Conservation (phyloP, 2,797 vertebrate genomes). For the Oreortyx pictus region DNA sequence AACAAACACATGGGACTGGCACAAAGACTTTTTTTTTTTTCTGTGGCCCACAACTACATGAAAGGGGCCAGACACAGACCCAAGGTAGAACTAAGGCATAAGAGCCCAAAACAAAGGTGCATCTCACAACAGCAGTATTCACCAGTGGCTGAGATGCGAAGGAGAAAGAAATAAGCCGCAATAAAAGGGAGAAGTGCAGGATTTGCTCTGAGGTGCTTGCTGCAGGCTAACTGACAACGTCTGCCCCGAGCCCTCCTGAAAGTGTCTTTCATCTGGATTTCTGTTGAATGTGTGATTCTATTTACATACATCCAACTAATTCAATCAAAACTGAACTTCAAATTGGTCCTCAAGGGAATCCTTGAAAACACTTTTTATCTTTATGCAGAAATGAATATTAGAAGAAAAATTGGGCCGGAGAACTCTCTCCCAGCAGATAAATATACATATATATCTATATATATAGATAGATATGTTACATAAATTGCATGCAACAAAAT, state of each 20-base stretch:
- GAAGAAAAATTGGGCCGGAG: conserved; percentile 39
- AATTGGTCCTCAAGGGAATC: conserved; percentile 68
- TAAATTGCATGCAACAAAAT: not conserved
- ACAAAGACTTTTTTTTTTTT: not conserved
- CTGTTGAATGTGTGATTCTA: conserved; percentile 31
- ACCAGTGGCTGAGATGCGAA: not conserved
- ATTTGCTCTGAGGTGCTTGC: conserved; percentile 39
- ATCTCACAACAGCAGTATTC: conserved; percentile 13
- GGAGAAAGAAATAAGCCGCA: not conserved
- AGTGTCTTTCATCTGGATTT: conserved; percentile 53
- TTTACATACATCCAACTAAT: conserved; percentile 69
- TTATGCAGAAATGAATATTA: conserved; percentile 40
- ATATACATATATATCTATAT: no score
- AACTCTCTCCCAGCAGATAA: not conserved
- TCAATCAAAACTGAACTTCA: conserved; percentile 71
- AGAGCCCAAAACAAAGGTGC: not conserved
- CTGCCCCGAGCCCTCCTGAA: conserved; percentile 32
- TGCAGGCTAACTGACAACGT: conserved; percentile 10
- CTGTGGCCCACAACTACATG: not conserved
- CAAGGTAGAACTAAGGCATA: not conserved
- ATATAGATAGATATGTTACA: not conserved
- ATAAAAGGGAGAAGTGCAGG: not conserved
- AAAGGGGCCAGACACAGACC: not conserved
- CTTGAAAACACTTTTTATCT: conserved; percentile 58
- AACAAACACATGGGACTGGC: not conserved